A percentile compares a stretch with the other conserved stretches of the same genome.
These are phyloP conservation scores for Frieseomelitta varia DNA, from an alignment of 1,140 invertebrate genomes.

Conservation along the genomic window DNA sequence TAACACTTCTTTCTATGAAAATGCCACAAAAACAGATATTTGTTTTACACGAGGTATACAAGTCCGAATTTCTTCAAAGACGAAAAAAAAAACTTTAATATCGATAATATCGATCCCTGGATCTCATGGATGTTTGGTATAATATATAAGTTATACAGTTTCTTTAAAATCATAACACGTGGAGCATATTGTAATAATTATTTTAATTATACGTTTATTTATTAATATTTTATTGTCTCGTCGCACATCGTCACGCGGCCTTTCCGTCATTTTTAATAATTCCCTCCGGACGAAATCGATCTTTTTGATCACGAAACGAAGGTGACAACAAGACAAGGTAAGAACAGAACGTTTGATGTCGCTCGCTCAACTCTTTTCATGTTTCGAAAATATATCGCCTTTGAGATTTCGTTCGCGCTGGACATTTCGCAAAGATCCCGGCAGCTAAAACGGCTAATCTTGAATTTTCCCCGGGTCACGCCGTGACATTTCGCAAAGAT, in stretches of 20 bases:
- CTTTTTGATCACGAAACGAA: neutral
- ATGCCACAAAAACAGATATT: too few relatives aligned
- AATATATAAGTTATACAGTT: too few relatives aligned
- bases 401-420: neutral
- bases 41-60: too few relatives aligned
- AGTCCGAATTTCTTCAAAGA: too few relatives aligned
- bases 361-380: neutral
- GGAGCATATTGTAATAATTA: neutral
- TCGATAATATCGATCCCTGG: too few relatives aligned
- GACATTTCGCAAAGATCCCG: neutral
- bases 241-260: neutral
- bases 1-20: too few relatives aligned
- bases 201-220: neutral
- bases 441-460: neutral
- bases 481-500: constrained; percentile 56
- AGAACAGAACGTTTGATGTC: neutral
- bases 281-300: neutral
- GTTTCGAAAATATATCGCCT: constrained; percentile 11
- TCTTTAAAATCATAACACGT: too few relatives aligned
- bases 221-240: neutral
- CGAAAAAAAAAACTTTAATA: too few relatives aligned
- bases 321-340: neutral
- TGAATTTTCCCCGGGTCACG: neutral
- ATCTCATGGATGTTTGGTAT: too few relatives aligned
- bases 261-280: neutral